phyloP scores from a whole-genome alignment of 2,888 invertebrate genomes.

The Cremastobaeus sp. region DNA sequence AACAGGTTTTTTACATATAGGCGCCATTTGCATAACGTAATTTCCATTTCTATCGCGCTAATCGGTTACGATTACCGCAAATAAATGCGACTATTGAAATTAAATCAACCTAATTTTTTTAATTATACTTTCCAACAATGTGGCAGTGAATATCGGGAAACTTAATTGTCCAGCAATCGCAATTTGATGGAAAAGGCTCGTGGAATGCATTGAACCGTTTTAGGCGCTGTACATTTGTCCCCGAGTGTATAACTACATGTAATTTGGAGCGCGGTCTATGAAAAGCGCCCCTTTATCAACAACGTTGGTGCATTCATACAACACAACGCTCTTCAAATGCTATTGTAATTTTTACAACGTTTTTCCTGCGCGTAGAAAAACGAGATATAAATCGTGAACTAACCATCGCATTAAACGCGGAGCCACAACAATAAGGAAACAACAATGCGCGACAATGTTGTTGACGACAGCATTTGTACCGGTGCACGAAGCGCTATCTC shows the following conservation, averaged over 20 bases:
- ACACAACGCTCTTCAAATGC: slow-evolving; percentile 18
- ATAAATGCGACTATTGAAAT: too few relatives aligned
- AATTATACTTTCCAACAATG: background rate
- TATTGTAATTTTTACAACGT: slow-evolving; percentile 42
- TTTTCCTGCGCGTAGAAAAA: slow-evolving; percentile 8
- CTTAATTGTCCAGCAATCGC: slow-evolving; percentile 1
- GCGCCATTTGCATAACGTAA: too few relatives aligned
- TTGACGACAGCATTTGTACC: slow-evolving; percentile 43
- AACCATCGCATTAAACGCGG: slow-evolving; percentile 21
- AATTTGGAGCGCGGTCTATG: slow-evolving; percentile 28
- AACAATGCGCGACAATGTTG: slow-evolving; percentile 45
- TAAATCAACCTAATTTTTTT: too few relatives aligned
- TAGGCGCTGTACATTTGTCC: slow-evolving; percentile 5
- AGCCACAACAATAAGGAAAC: slow-evolving; percentile 44
- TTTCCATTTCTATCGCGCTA: too few relatives aligned
- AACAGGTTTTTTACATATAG: too few relatives aligned
- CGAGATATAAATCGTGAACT: slow-evolving; percentile 27
- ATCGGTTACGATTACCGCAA: too few relatives aligned
- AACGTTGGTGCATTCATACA: slow-evolving; percentile 20
- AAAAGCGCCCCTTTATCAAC: slow-evolving; percentile 24
- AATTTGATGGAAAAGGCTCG: background rate
- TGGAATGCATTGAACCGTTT: slow-evolving; percentile 8
- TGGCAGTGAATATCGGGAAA: background rate
- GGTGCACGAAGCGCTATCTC: slow-evolving; percentile 37
- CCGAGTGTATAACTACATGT: slow-evolving; percentile 37